These are phyloP conservation scores for Taenioides sp. DNA, from an alignment of 2,797 vertebrate genomes.

Conservation along the genomic window DNA sequence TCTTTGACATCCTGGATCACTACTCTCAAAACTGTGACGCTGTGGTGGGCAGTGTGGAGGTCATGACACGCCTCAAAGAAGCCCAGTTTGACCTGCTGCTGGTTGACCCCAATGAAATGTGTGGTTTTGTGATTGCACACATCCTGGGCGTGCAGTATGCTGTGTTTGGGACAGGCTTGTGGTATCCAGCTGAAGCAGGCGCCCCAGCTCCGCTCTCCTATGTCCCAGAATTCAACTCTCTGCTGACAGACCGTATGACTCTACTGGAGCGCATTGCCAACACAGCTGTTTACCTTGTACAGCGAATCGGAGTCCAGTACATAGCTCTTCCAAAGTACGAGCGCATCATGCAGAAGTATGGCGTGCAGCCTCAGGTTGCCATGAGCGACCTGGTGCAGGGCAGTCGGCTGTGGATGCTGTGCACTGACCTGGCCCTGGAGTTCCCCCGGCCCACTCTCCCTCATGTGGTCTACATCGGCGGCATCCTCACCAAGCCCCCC, in stretches of 20 bases:
- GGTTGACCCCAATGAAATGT: slow-evolving; percentile 99
- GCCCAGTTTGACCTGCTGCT: slow-evolving; percentile 93
- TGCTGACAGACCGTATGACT: slow-evolving; percentile 95
- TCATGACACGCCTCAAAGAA: slow-evolving; percentile 85
- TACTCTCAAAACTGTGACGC: slow-evolving; percentile 96
- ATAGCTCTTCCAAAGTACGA: slow-evolving; percentile 95
- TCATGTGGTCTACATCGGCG: slow-evolving; percentile 96
- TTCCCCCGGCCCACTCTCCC: slow-evolving; percentile 96
- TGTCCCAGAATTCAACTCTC: slow-evolving; percentile 97
- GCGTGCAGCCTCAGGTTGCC: slow-evolving; percentile 83
- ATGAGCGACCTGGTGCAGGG: slow-evolving; percentile 95
- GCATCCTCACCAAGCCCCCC: slow-evolving; percentile 93
- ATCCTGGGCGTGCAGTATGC: slow-evolving; percentile 92
- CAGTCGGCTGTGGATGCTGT: slow-evolving; percentile 96
- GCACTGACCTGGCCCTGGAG: slow-evolving; percentile 95
- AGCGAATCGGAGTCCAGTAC: slow-evolving; percentile 92
- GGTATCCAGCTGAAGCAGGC: slow-evolving; percentile 97
- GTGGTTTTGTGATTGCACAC: slow-evolving; percentile 95
- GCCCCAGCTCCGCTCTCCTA: slow-evolving; percentile 95
- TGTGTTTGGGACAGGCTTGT: slow-evolving; percentile 96
- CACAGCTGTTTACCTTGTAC: slow-evolving; percentile 89
- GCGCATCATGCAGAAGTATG: slow-evolving; percentile 92
- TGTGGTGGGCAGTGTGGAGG: slow-evolving; percentile 86
- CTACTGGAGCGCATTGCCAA: slow-evolving; percentile 90
- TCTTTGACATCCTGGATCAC: slow-evolving; percentile 96